phyloP scores from a whole-genome alignment of 2,113 vertebrate species.

The Ptyas mucosa region DNA sequence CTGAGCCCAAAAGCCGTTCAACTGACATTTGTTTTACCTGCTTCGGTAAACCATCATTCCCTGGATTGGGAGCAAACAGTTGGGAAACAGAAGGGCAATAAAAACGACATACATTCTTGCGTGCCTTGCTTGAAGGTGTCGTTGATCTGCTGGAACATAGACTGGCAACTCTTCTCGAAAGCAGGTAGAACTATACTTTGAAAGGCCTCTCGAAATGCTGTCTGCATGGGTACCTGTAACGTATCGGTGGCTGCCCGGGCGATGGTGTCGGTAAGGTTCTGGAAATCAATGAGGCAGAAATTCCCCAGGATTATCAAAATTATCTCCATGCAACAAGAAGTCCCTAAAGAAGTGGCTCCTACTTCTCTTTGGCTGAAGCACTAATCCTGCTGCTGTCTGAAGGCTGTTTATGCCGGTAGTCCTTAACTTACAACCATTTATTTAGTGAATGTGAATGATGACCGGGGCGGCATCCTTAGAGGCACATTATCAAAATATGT shows the following conservation, averaged over 20 bases:
- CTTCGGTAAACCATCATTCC: neutral
- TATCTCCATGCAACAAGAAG: too few species aligned
- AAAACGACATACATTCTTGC: constrained; percentile 85
- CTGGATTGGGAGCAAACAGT: neutral
- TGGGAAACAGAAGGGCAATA: accelerated
- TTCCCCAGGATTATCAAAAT: neutral
- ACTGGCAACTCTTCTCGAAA: constrained; percentile 95
- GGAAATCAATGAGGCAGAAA: neutral
- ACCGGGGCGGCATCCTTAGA: neutral
- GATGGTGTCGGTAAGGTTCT: constrained; percentile 89
- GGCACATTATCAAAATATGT: neutral
- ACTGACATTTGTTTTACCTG: neutral
- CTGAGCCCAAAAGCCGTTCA: neutral
- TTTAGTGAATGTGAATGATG: neutral
- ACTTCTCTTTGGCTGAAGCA: neutral
- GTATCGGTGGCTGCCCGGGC: constrained; percentile 89
- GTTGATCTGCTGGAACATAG: constrained; percentile 99
- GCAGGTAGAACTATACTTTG: constrained; percentile 89
- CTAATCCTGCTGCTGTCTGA: neutral
- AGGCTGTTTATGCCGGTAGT: neutral
- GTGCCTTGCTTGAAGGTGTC: constrained; percentile 97
- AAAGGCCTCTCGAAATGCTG: constrained; percentile 90
- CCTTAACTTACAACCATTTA: neutral
- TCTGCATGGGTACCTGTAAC: constrained; percentile 90
- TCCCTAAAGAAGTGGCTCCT: neutral